phyloP scores from a whole-genome alignment of 1,140 invertebrate genomes.

The Tyrophagus putrescentiae region DNA sequence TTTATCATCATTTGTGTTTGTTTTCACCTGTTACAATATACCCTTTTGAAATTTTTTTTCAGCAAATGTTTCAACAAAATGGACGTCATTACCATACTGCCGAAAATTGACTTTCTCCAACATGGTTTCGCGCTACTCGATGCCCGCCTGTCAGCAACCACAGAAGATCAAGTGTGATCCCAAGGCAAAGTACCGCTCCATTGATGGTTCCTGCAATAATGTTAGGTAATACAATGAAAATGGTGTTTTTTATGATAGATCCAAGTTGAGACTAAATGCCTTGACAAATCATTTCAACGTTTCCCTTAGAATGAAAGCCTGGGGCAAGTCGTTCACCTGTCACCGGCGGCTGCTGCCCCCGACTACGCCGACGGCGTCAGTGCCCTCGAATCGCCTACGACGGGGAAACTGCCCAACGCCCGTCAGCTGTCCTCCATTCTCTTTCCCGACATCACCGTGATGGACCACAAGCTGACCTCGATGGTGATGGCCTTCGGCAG shows the following conservation, averaged over 20 bases:
- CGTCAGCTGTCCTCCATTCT: slow-evolving; percentile 39
- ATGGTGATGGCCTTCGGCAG: slow-evolving; percentile 24
- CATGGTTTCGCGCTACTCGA: neutral
- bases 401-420: slow-evolving; percentile 36
- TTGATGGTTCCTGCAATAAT: slow-evolving; percentile 81
- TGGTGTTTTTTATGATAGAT: no score
- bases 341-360: slow-evolving; percentile 44
- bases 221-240: no score
- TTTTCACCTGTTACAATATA: neutral
- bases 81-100: slow-evolving; percentile 14
- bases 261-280: no score
- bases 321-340: slow-evolving; percentile 43
- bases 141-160: neutral
- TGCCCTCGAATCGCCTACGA: slow-evolving; percentile 24
- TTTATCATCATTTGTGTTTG: neutral
- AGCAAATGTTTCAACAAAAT: slow-evolving; percentile 17
- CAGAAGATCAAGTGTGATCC: neutral
- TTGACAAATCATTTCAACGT: neutral
- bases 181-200: slow-evolving; percentile 47
- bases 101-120: slow-evolving; percentile 8
- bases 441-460: slow-evolving; percentile 21
- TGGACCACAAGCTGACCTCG: slow-evolving; percentile 17
- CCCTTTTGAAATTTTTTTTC: neutral
- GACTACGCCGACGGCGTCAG: slow-evolving; percentile 45
- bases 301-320: slow-evolving; percentile 56